Base-by-base conservation (phyloP, 2,888 invertebrate species). In the Cylindroiulus punctatus region DNA sequence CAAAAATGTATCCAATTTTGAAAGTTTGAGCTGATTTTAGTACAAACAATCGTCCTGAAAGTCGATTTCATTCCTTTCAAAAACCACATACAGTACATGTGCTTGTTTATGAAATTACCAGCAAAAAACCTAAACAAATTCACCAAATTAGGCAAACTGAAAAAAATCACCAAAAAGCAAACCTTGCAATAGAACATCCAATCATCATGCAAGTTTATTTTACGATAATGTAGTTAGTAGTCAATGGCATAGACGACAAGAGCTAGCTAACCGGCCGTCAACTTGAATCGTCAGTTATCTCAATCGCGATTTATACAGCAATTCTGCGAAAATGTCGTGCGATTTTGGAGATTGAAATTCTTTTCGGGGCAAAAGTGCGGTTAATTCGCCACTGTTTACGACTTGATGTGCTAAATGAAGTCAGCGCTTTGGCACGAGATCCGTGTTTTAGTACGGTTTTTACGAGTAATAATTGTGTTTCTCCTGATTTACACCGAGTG, bases 301-400 rank as follows among this genome's bases (percentile, higher is more conserved):
- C n/a, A 17, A 1, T 52, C 1, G 52, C 1, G 19, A 52, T 52
- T 52, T 52, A n/a, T n/a, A n/a, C n/a, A n/a, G 3, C 12, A 52
- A 17, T 52, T 52, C 52, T 2, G 52, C 52, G n/a, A 52, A 52
- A n/a, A n/a, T 52, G 1, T 10, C 52, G 52, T n/a, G 52, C n/a
- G 52, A 52, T 52, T 52, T 52, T 19, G 52, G 12, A 7, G n/a
- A 52, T 52, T 52, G 52, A 19, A 52, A 52, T 52, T 12, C n/a
- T 2, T 12, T 1, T 2, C 52, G 1, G 19, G n/a, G 52, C n/a
- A n/a, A 52, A 52, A 52, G 4, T 7, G 52, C 52, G 52, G 52
- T 52, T 52, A n/a, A 52, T 17, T 52, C 52, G 52, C 52, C n/a
- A 52, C 19, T 52, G 52, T 52, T 52, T 52, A 52, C 52, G 52